These are phyloP conservation scores for Ariolimax columbianus DNA, from an alignment of 2,888 invertebrate species.

Conservation along the genomic window DNA sequence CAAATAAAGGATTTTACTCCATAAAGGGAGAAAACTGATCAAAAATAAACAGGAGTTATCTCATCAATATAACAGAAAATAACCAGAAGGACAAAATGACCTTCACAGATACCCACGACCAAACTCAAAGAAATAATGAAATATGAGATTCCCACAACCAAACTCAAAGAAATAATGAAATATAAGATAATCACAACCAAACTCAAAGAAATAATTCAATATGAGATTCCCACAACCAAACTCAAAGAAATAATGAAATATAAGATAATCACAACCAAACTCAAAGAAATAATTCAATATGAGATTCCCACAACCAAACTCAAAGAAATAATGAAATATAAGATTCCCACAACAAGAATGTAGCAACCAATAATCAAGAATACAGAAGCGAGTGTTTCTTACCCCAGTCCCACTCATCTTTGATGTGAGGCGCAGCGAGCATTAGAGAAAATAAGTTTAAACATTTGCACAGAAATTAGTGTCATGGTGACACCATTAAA, in stretches of 20 bases:
- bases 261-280: too few species aligned
- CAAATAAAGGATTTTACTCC: too few species aligned
- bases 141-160: not conserved
- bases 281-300: not conserved
- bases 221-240: too few species aligned
- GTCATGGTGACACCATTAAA: not conserved
- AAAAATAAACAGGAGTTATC: not conserved
- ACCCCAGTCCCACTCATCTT: constrained; percentile 61
- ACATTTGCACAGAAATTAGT: not conserved
- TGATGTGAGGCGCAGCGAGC: not conserved
- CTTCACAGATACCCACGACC: not conserved
- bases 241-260: too few species aligned
- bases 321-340: not conserved
- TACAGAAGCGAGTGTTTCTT: constrained; percentile 37
- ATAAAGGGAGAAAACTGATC: not conserved
- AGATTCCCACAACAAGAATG: not conserved
- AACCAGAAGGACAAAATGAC: too few species aligned
- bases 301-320: not conserved
- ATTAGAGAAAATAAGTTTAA: not conserved
- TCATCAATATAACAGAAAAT: too few species aligned
- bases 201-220: too few species aligned
- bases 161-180: not conserved
- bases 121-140: not conserved
- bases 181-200: not conserved
- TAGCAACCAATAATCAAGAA: too few species aligned